Base-by-base conservation (phyloP, 2,113 vertebrate species). In the Chloroceryle aenea region DNA sequence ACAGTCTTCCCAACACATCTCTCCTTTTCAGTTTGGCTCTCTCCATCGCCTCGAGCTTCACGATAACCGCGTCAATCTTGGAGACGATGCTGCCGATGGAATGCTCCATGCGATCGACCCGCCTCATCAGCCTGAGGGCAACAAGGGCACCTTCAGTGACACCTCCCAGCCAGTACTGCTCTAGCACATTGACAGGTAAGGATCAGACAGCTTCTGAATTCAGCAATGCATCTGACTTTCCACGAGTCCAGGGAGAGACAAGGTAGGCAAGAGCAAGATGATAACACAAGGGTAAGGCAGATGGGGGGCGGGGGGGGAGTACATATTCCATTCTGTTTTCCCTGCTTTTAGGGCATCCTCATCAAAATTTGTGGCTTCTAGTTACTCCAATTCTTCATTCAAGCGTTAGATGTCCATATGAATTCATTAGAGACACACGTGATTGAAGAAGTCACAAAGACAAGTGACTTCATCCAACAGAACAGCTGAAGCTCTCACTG, bases 1-100 rank as follows among this genome's bases (percentile, higher is more conserved):
- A 94, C 79, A 99, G 97, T 17, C 98, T 97, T 50, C 99, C 98
- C 81, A 99, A 83, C 55, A 99, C 98, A n/a, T 99, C 99, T 58
- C 99, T 98, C 69, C 99, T 98, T 93, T 99, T 99, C 14, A 99
- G 95, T 72, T 99, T 99, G 55, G 98, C 98, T 73, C 98, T 97
- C 97, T 99, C 99, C 99, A 99, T 99, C 9, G 98, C 98, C 93
- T 99, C 99, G 27, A 99, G 97, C 97, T 99, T 99, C 89, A 99
- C 99, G 0, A 99, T 99, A 21, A 99, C 99, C 0, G 99, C 99
- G 1, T 99, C 99, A 0, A 99, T 99, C 98, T 99, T 99, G 53
- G 99, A 99, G 86, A 99, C 99, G 0, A 99, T 99, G 69, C 99
- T 99, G 90, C 99, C 99, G 0, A 99, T 99, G 4, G 99, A 99